phyloP scores from a whole-genome alignment of 2,797 vertebrate genomes.

The Pygocentrus nattereri region DNA sequence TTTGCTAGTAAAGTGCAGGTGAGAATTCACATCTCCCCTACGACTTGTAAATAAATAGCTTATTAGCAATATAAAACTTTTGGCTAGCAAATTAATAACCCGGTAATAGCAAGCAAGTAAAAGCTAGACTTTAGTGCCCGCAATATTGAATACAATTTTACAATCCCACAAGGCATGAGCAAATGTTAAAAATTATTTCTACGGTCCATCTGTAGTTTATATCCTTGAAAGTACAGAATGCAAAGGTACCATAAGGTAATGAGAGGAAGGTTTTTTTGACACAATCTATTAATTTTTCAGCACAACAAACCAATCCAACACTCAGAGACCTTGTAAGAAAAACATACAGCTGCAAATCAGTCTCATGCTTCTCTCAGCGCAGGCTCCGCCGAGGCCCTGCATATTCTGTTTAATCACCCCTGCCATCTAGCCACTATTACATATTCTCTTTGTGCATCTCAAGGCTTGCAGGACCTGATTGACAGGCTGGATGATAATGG shows the following conservation, averaged over 20 bases:
- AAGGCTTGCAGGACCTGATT: constrained; percentile 49
- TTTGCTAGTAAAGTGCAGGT: no score
- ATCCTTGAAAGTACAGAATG: constrained; percentile 18
- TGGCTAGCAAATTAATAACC: background rate
- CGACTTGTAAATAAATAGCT: no score
- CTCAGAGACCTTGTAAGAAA: constrained; percentile 10
- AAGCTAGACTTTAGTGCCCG: background rate
- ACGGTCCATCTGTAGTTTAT: constrained; percentile 31
- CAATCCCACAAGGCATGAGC: background rate
- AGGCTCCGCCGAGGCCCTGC: background rate
- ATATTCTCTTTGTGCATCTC: constrained; percentile 28
- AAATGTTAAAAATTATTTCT: background rate
- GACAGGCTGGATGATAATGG: constrained; percentile 60
- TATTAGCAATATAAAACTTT: background rate
- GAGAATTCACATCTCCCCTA: background rate
- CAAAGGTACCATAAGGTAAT: constrained; percentile 8
- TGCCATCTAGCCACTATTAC: background rate
- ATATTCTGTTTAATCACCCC: constrained; percentile 9
- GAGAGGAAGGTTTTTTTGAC: background rate
- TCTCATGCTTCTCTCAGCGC: background rate
- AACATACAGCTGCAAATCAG: constrained; percentile 4
- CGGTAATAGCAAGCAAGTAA: background rate
- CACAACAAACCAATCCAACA: background rate
- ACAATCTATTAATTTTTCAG: background rate
- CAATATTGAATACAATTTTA: background rate